These are phyloP conservation scores for Anoplopoma fimbria DNA, from an alignment of 2,113 vertebrate species.

Conservation along the genomic window DNA sequence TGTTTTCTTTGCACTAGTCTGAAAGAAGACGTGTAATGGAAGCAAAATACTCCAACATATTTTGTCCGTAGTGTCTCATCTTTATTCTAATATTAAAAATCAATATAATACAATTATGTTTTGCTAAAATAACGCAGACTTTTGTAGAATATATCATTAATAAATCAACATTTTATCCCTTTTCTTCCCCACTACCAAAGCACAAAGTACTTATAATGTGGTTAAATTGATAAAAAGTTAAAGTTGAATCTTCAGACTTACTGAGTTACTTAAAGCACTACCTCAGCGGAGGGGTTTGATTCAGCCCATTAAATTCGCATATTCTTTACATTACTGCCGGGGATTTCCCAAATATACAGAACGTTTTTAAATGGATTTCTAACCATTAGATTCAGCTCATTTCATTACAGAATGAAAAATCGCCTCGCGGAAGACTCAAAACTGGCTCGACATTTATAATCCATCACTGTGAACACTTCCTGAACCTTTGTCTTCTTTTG, in stretches of 20 bases:
- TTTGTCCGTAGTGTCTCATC: no score
- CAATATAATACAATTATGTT: background rate
- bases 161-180: background rate
- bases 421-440: constrained; percentile 21
- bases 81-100: constrained; percentile 17
- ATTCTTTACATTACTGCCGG: constrained; percentile 51
- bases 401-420: constrained; percentile 48
- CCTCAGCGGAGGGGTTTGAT: constrained; percentile 2
- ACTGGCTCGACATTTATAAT: constrained; percentile 9
- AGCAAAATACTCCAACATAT: no score
- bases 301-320: constrained; percentile 51
- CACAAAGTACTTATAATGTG: constrained; percentile 2
- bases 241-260: background rate
- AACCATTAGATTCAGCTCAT: constrained; percentile 58
- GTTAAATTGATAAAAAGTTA: background rate
- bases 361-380: constrained; percentile 52
- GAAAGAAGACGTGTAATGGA: no score
- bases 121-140: background rate
- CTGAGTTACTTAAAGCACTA: constrained; percentile 26
- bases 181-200: background rate
- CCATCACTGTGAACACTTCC: constrained; percentile 29
- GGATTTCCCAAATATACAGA: constrained; percentile 14
- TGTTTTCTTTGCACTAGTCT: no score
- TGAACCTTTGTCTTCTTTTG: no score
- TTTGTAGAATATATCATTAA: background rate